Conservation (phyloP, 1,140 invertebrate genomes). For the Leptinotarsa lineolata region DNA sequence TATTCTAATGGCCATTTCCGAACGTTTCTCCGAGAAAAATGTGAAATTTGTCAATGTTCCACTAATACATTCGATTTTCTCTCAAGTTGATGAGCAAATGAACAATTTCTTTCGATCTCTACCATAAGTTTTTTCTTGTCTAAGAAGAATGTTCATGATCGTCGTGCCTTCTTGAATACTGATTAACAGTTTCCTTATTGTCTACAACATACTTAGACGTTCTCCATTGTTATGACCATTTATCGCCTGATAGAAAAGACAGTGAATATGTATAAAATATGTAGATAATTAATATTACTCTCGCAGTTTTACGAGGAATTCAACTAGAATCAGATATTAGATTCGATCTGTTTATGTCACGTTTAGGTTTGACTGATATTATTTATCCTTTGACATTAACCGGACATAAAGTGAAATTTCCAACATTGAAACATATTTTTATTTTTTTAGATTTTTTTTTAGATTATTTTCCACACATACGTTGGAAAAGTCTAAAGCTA, state of each 20-base stretch:
- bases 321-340: too few species aligned
- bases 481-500: too few species aligned
- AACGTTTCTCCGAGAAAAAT: not conserved
- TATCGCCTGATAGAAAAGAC: not conserved
- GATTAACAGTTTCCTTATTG: conserved; percentile 1
- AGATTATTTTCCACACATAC: too few species aligned
- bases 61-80: not conserved
- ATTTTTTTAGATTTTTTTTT: too few species aligned
- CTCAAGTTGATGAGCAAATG: not conserved
- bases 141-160: not conserved
- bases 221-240: not conserved
- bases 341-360: too few species aligned
- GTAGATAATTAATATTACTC: too few species aligned
- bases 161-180: not conserved
- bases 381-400: too few species aligned
- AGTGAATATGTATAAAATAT: not conserved
- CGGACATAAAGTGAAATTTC: too few species aligned
- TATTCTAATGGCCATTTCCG: not conserved
- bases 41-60: not conserved
- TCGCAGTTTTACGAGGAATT: too few species aligned
- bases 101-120: not conserved
- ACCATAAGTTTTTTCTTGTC: not conserved
- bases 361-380: too few species aligned
- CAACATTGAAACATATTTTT: too few species aligned
- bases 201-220: not conserved